A percentile compares a stretch with the other conserved stretches of the same genome.
Evolutionary conservation across 92 coral and sea anemone genomes (phyloP).

Genomic region (Epizoanthus illoricatus): DNA sequence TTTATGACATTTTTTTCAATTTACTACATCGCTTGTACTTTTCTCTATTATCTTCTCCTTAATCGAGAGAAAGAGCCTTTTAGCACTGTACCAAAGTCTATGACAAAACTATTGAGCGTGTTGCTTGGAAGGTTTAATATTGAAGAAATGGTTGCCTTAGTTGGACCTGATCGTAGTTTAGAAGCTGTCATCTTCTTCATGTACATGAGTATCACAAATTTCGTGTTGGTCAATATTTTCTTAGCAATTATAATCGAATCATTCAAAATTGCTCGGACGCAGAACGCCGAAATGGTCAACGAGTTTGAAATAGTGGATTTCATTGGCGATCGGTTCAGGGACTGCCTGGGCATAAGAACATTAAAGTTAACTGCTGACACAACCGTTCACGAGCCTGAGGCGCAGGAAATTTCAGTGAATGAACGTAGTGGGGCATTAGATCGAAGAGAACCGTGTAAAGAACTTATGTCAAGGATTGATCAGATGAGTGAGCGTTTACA

Average conservation of each 20-base stretch:
- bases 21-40: constrained; percentile 70
- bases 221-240: constrained; percentile 76
- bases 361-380: constrained; percentile 28
- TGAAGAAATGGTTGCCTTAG: constrained; percentile 59
- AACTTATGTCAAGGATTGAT: not conserved
- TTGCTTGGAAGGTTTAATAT: constrained; percentile 76
- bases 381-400: not conserved
- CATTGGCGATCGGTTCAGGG: constrained; percentile 56
- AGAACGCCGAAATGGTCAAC: constrained; percentile 48
- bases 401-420: not conserved
- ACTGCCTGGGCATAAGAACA: constrained; percentile 71
- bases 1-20: constrained; percentile 57
- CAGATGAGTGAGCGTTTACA: constrained; percentile 3
- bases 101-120: constrained; percentile 79
- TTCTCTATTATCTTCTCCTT: constrained; percentile 65
- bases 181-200: constrained; percentile 62
- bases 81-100: constrained; percentile 59
- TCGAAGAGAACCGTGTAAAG: not conserved
- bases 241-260: constrained; percentile 76
- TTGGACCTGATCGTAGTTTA: constrained; percentile 49
- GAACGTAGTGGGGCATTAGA: not conserved
- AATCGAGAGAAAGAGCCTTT: constrained; percentile 65
- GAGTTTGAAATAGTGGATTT: constrained; percentile 90
- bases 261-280: constrained; percentile 62
- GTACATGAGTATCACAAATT: constrained; percentile 77